Conservation (phyloP, 2,888 invertebrate genomes). For the Endomychus coccineus region DNA sequence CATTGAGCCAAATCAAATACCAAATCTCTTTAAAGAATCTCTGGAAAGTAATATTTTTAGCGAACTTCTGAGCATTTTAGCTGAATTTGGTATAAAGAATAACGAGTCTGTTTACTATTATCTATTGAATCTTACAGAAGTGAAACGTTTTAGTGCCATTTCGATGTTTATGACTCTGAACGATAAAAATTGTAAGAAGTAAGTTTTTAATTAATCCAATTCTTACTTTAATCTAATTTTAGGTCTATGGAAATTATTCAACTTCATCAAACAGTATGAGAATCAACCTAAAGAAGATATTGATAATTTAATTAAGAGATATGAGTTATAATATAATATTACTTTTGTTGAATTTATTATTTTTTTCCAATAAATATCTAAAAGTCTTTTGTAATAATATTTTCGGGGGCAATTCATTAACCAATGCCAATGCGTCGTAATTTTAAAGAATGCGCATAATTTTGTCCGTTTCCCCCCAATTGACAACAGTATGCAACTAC, state of each 20-base stretch:
- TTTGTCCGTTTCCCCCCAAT: too few relatives aligned
- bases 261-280: slow-evolving; percentile 33
- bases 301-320: slow-evolving; percentile 34
- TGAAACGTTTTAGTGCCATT: slow-evolving; percentile 59
- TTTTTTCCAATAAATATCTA: too few relatives aligned
- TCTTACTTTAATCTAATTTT: slow-evolving; percentile 25
- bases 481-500: too few relatives aligned
- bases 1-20: slow-evolving; percentile 51
- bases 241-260: slow-evolving; percentile 41
- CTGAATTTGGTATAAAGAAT: slow-evolving; percentile 43
- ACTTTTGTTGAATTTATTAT: too few relatives aligned
- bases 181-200: slow-evolving; percentile 53
- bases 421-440: too few relatives aligned
- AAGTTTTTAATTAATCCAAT: not conserved
- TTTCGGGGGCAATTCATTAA: too few relatives aligned
- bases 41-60: slow-evolving; percentile 58
- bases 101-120: slow-evolving; percentile 46
- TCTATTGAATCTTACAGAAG: slow-evolving; percentile 48
- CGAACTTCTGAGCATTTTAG: slow-evolving; percentile 50
- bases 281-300: slow-evolving; percentile 33
- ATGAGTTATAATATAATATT: slow-evolving; percentile 42
- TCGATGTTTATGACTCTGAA: slow-evolving; percentile 53
- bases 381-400: too few relatives aligned
- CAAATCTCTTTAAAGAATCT: slow-evolving; percentile 59
- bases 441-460: too few relatives aligned